Percentiles rank a stretch among this genome's conserved stretches.
phyloP scores from a whole-genome alignment of 2,797 vertebrate species.

The Pantherophis vulpinus region DNA sequence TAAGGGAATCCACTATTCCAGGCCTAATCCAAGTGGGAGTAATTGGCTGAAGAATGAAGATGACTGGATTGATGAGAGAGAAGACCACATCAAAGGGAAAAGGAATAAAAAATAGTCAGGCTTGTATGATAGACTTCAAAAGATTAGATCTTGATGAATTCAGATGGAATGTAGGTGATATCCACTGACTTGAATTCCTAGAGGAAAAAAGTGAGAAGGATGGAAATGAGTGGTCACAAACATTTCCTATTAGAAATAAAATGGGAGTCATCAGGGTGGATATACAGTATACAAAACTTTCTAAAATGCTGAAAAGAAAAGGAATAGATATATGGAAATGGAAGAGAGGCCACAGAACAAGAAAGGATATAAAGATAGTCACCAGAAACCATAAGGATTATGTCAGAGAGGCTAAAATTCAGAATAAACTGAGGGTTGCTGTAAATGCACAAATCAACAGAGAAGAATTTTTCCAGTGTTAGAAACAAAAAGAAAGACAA shows the following conservation, averaged over 20 bases:
- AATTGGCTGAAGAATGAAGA: background rate
- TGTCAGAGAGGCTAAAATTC: background rate
- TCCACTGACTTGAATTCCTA: background rate
- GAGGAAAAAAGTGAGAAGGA: background rate
- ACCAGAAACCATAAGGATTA: background rate
- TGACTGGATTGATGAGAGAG: background rate
- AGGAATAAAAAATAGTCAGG: background rate
- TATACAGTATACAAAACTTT: background rate
- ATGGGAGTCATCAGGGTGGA: background rate
- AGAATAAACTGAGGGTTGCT: background rate
- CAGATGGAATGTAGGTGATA: background rate
- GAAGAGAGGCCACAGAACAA: background rate
- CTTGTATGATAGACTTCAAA: background rate
- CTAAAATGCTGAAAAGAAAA: background rate
- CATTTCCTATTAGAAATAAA: background rate
- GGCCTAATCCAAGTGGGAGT: background rate
- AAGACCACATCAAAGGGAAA: background rate
- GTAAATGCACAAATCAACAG: background rate
- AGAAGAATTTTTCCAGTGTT: background rate
- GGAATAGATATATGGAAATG: background rate
- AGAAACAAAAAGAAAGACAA: background rate
- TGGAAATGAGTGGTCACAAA: background rate
- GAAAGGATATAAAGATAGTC: background rate
- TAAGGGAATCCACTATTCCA: background rate
- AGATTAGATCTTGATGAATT: background rate